Percentiles rank a stretch among this genome's conserved stretches.
These are phyloP conservation scores for Otocyon megalotis DNA, from an alignment of 2,113 vertebrate genomes.

Conservation along the genomic window DNA sequence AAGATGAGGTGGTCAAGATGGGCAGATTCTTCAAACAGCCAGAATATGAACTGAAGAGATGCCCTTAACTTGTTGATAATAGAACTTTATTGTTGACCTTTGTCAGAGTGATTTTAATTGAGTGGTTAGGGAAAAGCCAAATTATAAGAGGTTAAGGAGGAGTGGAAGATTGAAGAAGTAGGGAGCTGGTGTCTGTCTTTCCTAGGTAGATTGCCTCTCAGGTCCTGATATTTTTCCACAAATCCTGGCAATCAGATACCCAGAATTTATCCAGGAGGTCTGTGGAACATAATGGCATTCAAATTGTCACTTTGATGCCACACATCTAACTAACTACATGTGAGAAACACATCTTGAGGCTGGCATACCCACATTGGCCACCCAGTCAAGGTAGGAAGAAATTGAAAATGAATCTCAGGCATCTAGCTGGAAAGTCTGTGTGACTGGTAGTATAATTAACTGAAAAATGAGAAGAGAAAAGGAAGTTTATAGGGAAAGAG, in stretches of 20 bases:
- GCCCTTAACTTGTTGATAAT: neutral
- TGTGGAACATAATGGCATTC: neutral
- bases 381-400: neutral
- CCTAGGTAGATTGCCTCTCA: neutral
- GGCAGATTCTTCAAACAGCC: neutral
- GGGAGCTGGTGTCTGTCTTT: neutral
- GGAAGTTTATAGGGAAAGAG: neutral
- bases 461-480: neutral
- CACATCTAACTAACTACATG: constrained; percentile 7
- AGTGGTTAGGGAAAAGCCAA: neutral
- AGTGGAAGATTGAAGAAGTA: neutral
- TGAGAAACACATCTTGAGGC: neutral
- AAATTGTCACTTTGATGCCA: constrained; percentile 28
- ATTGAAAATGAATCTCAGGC: neutral
- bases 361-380: neutral
- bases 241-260: neutral
- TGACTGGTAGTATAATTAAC: neutral
- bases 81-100: neutral
- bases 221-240: neutral
- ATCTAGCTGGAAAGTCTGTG: neutral
- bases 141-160: neutral
- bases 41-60: neutral
- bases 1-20: neutral
- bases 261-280: neutral
- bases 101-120: neutral